These are phyloP conservation scores for Halcyon smyrnensis DNA, from an alignment of 2,797 vertebrate genomes.

Conservation along the genomic window DNA sequence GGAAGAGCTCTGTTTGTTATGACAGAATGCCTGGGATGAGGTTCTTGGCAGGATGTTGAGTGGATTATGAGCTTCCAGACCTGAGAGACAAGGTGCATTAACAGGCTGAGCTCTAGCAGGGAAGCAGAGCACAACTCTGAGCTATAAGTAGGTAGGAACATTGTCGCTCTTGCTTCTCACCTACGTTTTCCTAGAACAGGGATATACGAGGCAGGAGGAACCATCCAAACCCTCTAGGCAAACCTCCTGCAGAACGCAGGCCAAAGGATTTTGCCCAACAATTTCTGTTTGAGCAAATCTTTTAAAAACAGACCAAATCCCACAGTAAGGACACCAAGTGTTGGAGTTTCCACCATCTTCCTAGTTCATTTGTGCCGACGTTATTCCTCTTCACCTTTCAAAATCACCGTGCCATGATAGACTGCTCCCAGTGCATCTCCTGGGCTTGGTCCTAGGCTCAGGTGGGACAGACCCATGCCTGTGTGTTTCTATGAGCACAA, in stretches of 20 bases:
- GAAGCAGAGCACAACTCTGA: not conserved
- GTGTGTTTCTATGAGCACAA: not conserved
- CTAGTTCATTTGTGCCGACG: not conserved
- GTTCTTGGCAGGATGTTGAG: slow-evolving; percentile 31
- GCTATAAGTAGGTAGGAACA: not conserved
- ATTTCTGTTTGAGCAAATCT: not conserved
- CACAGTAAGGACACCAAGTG: not conserved
- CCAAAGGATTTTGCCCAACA: not conserved
- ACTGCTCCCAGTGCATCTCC: not conserved
- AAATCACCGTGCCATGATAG: rapidly evolving
- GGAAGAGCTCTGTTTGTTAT: slow-evolving; percentile 8
- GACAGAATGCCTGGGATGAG: slow-evolving; percentile 21
- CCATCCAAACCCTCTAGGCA: not conserved
- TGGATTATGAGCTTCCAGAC: not conserved
- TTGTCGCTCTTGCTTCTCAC: not conserved
- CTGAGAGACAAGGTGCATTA: not conserved
- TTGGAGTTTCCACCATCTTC: not conserved
- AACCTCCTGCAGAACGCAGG: not conserved
- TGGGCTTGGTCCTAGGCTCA: not conserved
- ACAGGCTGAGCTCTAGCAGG: not conserved
- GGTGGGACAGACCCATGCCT: not conserved
- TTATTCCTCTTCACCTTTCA: not conserved
- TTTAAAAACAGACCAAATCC: not conserved
- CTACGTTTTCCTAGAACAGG: not conserved
- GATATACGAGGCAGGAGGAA: not conserved